Evolutionary conservation across 2,888 invertebrate species (phyloP).

Genomic region (Drosophila cognata): DNA sequence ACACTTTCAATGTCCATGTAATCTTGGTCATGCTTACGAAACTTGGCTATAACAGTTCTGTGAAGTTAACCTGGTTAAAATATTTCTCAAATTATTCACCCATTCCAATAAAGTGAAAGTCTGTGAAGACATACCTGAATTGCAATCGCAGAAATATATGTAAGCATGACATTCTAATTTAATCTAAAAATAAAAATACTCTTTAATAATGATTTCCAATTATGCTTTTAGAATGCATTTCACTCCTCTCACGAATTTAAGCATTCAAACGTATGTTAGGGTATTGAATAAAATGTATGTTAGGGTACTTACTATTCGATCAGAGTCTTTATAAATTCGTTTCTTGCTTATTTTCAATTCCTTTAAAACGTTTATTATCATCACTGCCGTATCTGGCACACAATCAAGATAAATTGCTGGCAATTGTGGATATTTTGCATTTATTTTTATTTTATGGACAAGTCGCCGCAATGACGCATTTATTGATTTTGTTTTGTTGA

Average conservation of each 20-base stretch:
- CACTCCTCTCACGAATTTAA: not conserved
- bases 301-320: constrained; percentile 5
- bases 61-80: not conserved
- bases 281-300: not conserved
- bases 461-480: constrained; percentile 67
- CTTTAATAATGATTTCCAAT: not conserved
- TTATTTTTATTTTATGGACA: constrained; percentile 70
- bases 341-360: constrained; percentile 46
- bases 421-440: constrained; percentile 70
- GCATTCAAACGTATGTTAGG: not conserved
- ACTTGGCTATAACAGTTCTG: not conserved
- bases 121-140: not conserved
- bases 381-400: constrained; percentile 55
- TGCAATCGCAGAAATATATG: not conserved
- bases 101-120: no score
- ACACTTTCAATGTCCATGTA: not conserved
- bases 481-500: constrained; percentile 75
- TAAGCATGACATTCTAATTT: not conserved
- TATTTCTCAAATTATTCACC: not conserved
- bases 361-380: constrained; percentile 70
- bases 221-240: not conserved
- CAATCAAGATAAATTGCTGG: constrained; percentile 75
- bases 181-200: not conserved
- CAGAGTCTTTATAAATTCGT: no score
- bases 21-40: not conserved